Evolutionary conservation across 2,113 vertebrate genomes (phyloP).

Genomic region (Neodon shergylaensis): DNA sequence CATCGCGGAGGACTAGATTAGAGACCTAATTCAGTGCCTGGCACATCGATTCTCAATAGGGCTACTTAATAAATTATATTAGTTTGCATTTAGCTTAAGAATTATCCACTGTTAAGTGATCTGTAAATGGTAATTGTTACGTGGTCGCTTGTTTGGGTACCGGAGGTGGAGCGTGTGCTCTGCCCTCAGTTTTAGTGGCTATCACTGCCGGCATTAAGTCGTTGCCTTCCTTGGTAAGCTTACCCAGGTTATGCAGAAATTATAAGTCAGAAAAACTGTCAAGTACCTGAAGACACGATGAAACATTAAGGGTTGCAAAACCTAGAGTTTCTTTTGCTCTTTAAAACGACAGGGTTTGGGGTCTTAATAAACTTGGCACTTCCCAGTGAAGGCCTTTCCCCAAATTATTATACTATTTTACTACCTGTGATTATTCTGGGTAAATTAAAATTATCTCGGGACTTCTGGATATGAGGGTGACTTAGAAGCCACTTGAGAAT

Average conservation of each 20-base stretch:
- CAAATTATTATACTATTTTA: constrained; percentile 9
- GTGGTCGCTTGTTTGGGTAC: not conserved
- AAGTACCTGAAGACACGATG: not conserved
- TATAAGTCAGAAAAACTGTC: not conserved
- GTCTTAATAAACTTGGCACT: not conserved
- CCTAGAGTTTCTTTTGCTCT: not conserved
- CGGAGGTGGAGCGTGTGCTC: not conserved
- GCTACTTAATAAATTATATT: constrained; percentile 24
- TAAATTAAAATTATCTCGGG: constrained; percentile 11
- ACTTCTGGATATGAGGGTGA: not conserved
- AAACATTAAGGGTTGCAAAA: not conserved
- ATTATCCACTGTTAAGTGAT: constrained; percentile 2
- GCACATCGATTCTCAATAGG: constrained; percentile 36
- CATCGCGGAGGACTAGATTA: not conserved
- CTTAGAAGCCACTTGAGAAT: not conserved
- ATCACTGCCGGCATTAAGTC: not conserved
- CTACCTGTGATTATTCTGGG: constrained; percentile 11
- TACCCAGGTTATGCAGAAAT: not conserved
- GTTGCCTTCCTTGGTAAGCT: constrained; percentile 9
- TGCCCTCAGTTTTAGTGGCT: not conserved
- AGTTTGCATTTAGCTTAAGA: constrained; percentile 40
- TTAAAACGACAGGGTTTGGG: not conserved
- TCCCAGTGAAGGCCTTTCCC: not conserved
- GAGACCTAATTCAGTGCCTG: not conserved
- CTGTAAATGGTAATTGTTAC: not conserved